Evolutionary conservation across 2,888 invertebrate species (phyloP), one percentile per base, ranked within the genome.

Genomic region (Nomada fucata): DNA sequence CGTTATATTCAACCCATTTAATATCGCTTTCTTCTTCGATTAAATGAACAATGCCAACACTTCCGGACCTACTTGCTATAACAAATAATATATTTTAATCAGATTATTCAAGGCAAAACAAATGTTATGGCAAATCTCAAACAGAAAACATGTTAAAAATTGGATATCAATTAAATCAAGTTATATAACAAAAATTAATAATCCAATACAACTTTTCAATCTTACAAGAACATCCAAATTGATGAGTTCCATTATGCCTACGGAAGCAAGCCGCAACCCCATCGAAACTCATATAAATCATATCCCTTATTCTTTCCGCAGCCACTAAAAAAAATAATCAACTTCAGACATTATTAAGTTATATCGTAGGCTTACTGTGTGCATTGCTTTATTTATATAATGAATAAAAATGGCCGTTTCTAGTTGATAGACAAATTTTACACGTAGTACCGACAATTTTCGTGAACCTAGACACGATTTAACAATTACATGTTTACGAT

Each of bases 171-270:
- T 29, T 52, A 29, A n/a, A 64, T 64, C 3, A 64, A 50, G 23
- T 60, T 29, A 55, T 5, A 15, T 10, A 44, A 44, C 26, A 9
- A 23, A 20, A 60, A 47, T 47, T 23, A 53, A 18, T 20, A 79
- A 61, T 59, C 36, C n/a, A 52, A 47, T 55, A 11, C 23, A n/a
- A 52, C n/a, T 47, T 60, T 47, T 44, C 10, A 50, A 81, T 95
- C 97, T 96, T 95, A 98, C 98, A 98, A 70, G 97, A 96, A 94
- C 99, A 99, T 81, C 99, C 99, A 88, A 97, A 96, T 94, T 99
- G 98, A 94, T 98, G 98, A 15, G 99, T 99, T 77, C 97, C 98
- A 95, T 99, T 99, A 83, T 99, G 94, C 82, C 98, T 95, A 84
- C 98, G 95, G 92, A 98, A 98, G 94, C 99, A 99, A 70, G 97